Conservation (phyloP, 1,140 invertebrate genomes). For the Whitmania pigra region DNA sequence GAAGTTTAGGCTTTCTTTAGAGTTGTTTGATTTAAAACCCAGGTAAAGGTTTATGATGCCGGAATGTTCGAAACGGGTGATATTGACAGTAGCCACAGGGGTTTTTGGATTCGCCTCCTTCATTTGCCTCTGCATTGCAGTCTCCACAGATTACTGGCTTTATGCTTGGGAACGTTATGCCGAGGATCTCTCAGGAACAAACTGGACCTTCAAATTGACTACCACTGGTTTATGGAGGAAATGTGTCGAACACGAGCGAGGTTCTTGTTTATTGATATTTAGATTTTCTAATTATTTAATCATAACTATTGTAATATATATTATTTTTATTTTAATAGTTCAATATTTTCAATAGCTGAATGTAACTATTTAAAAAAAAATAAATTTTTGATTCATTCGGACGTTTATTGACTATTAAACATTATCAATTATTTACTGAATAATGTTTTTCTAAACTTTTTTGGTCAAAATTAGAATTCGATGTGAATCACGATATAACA, state of each 20-base stretch:
- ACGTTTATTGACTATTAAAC: no score
- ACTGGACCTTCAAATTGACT: constrained; percentile 29
- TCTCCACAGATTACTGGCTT: constrained; percentile 41
- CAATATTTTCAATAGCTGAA: no score
- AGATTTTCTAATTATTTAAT: background rate
- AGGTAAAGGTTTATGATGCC: background rate
- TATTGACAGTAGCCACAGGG: constrained; percentile 40
- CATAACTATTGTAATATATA: background rate
- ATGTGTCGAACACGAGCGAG: constrained; percentile 29
- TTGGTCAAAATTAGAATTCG: no score
- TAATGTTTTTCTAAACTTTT: no score
- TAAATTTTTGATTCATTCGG: no score
- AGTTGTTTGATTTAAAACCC: background rate
- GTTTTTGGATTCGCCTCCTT: constrained; percentile 40
- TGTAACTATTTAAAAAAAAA: no score
- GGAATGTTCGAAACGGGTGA: constrained; percentile 34
- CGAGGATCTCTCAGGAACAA: constrained; percentile 22
- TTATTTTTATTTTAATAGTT: no score
- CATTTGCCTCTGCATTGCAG: constrained; percentile 38
- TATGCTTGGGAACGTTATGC: constrained; percentile 33
- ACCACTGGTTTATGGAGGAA: constrained; percentile 39
- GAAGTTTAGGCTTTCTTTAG: constrained; percentile 2
- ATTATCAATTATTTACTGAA: no score
- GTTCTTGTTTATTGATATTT: constrained; percentile 23
- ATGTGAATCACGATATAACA: no score